Conservation (phyloP, 2,888 invertebrate species). For the Cylloceria caligata region DNA sequence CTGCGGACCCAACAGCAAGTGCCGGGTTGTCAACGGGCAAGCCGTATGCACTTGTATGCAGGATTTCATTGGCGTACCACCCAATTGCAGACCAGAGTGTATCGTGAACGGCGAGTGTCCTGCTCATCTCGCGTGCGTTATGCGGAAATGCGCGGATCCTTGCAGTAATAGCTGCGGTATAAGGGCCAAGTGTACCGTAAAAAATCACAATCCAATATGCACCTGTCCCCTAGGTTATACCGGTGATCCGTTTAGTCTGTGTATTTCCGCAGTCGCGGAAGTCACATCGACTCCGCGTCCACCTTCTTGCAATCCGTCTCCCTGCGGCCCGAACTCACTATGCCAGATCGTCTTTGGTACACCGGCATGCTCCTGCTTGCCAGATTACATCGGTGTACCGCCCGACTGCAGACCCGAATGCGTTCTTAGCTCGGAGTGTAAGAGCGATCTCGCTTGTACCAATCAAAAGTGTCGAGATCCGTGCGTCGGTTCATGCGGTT, state of each 20-base stretch:
- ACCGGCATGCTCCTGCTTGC: conserved; percentile 92
- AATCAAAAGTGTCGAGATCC: conserved; percentile 93
- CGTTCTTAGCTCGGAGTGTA: conserved; percentile 92
- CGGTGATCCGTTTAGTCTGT: conserved; percentile 94
- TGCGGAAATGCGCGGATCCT: conserved; percentile 94
- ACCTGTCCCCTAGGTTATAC: conserved; percentile 93
- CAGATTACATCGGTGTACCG: conserved; percentile 92
- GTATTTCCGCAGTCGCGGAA: conserved; percentile 86
- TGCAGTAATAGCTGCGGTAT: conserved; percentile 95
- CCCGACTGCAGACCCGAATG: conserved; percentile 93
- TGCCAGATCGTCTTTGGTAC: conserved; percentile 91
- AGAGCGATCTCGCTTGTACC: conserved; percentile 91
- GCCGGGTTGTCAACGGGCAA: conserved; percentile 91
- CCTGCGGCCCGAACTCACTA: conserved; percentile 93
- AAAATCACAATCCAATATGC: conserved; percentile 95
- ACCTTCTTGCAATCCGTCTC: conserved; percentile 92
- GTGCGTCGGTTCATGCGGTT: conserved; percentile 93
- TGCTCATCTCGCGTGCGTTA: conserved; percentile 92
- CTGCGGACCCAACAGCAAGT: conserved; percentile 95
- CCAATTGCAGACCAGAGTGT: conserved; percentile 93
- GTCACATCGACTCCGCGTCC: conserved; percentile 87
- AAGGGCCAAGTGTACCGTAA: conserved; percentile 92
- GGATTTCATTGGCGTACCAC: conserved; percentile 92
- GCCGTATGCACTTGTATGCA: conserved; percentile 94
- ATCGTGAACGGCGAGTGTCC: conserved; percentile 95